Percentiles rank a stretch among this genome's conserved stretches.
These are phyloP conservation scores for Syngnathoides biaculeatus DNA, from an alignment of 2,113 vertebrate species.

Conservation along the genomic window DNA sequence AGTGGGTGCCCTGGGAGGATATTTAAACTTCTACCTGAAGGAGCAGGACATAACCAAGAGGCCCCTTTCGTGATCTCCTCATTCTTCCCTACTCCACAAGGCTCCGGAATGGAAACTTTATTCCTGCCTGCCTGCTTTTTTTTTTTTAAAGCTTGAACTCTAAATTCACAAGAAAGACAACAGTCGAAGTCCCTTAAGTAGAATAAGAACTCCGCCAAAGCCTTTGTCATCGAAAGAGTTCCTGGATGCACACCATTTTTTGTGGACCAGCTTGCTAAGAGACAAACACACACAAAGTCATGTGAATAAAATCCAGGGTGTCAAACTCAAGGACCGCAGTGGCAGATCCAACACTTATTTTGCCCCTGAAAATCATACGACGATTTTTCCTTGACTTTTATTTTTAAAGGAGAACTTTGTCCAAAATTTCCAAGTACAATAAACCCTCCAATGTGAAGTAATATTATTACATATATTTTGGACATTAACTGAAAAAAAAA, in stretches of 20 bases:
- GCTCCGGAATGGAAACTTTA: not conserved
- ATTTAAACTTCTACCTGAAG: slow-evolving; percentile 73
- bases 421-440: no score
- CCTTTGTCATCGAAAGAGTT: not conserved
- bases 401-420: no score
- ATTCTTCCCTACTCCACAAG: not conserved
- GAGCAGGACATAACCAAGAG: slow-evolving; percentile 80
- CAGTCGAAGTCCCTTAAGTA: no score
- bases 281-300: not conserved
- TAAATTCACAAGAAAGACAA: not conserved
- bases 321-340: no score
- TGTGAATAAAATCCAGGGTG: not conserved
- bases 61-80: slow-evolving; percentile 61
- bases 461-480: no score
- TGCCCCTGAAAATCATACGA: no score
- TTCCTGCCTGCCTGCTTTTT: not conserved
- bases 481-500: no score
- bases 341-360: no score
- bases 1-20: slow-evolving; percentile 74
- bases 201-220: not conserved
- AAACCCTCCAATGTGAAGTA: no score
- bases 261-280: not conserved
- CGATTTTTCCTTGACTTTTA: no score
- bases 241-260: not conserved
- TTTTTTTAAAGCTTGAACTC: not conserved